Percentiles rank a stretch among this genome's conserved stretches.
Evolutionary conservation across 2,888 invertebrate genomes (phyloP).

Genomic region (Standfussiana lucernea): DNA sequence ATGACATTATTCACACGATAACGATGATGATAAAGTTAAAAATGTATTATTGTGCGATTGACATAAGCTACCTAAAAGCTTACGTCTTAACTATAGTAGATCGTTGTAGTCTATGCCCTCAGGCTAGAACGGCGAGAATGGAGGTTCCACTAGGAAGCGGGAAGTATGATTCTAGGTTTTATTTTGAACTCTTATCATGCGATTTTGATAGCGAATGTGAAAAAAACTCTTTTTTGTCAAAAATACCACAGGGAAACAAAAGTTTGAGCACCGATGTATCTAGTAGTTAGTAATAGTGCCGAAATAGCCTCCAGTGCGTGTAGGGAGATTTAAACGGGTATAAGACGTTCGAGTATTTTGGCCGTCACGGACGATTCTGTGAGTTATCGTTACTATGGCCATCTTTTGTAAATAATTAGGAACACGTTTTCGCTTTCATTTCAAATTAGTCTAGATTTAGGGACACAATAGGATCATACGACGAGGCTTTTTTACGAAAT

Average conservation of each 20-base stretch:
- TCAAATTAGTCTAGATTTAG: neutral
- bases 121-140: neutral
- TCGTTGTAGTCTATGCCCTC: neutral
- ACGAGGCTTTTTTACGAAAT: neutral
- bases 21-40: neutral
- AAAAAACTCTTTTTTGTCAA: neutral
- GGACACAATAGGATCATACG: neutral
- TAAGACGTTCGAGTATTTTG: slow-evolving; percentile 63
- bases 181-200: neutral
- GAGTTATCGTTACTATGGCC: slow-evolving; percentile 58
- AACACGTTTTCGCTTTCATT: neutral
- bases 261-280: slow-evolving; percentile 72
- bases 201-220: neutral
- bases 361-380: slow-evolving; percentile 75
- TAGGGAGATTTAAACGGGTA: slow-evolving; percentile 52
- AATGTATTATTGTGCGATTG: neutral
- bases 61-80: neutral
- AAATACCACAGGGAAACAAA: slow-evolving; percentile 20
- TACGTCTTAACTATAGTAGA: neutral
- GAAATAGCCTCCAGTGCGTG: slow-evolving; percentile 77
- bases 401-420: slow-evolving; percentile 20
- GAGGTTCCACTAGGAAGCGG: neutral
- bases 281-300: slow-evolving; percentile 72
- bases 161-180: neutral
- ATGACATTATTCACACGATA: neutral